Evolutionary conservation across 2,113 vertebrate genomes (phyloP), one percentile per base, ranked within the genome.

Genomic region (Podarcis raffonei): DNA sequence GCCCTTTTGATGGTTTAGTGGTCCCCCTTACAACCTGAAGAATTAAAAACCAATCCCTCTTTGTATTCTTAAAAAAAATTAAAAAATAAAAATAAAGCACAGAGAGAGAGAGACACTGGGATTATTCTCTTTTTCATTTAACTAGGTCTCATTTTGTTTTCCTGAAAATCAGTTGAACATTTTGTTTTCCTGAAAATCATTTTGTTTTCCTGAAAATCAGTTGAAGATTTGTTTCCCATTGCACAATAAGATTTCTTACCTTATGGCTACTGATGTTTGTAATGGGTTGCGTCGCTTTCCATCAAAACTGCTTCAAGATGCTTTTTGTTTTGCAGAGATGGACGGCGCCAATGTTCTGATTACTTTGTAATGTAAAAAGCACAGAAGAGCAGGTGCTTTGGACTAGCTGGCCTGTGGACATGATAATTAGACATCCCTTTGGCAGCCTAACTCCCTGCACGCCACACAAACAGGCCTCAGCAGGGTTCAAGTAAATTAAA

Each of bases 401-500:
- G 42, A 16, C n/a, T 81, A 30, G 2, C 35, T 32, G 66, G 39
- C 39, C 53, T 30, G 81, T 25, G 42, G 87, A 86, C 62, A 18
- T 27, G 32, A 23, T 48, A n/a, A 37, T 27, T 87, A 25, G 65
- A 59, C 62, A 62, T 11, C 11, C 59, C 37, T 22, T 84, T 65
- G 27, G 35, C 4, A 72, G 35, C 25, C 75, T 86, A 30, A 35
- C 39, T 39, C 78, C 35, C 71, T 90, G 11, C 32, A 69, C 11
- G 39, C 6, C 20, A 35, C 32, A 37, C 22, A 37, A 87, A 37
- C 42, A 57, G 74, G 8, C 23, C 66, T 66, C 48, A 81, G 66
- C 27, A 18, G 68, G 23, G 66, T 81, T 72, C 78, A 35, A n/a
- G 39, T 37, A 59, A n/a, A 87, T 87, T 59, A 81, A 87, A 87